Evolutionary conservation across 2,113 vertebrate genomes (phyloP).

Genomic region (Herpetotheres cachinnans): DNA sequence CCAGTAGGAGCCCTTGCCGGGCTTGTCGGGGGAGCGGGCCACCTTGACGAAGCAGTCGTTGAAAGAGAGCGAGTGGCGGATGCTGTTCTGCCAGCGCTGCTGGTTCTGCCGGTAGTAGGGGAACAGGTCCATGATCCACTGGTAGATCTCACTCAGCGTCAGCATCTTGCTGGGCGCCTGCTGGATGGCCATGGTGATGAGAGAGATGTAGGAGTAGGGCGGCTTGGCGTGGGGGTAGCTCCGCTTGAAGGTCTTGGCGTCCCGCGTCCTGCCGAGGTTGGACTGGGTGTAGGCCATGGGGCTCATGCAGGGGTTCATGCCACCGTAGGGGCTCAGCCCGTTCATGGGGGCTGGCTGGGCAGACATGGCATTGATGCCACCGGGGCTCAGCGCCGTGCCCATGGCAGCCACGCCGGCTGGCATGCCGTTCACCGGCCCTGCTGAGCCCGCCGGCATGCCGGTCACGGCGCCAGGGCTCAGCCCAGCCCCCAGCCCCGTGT

Average conservation of each 20-base stretch:
- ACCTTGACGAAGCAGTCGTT: constrained; percentile 99
- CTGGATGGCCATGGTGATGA: constrained; percentile 99
- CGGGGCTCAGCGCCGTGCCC: constrained; percentile 88
- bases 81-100: constrained; percentile 99
- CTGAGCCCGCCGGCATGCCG: constrained; percentile 75
- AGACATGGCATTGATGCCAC: constrained; percentile 83
- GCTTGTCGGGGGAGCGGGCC: constrained; percentile 95
- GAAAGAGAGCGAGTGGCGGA: constrained; percentile 96
- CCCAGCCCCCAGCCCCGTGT: constrained; percentile 83
- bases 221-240: constrained; percentile 98
- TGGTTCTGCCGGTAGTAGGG: constrained; percentile 97
- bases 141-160: constrained; percentile 97
- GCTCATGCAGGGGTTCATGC: constrained; percentile 91
- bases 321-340: constrained; percentile 84
- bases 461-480: constrained; percentile 84
- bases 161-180: constrained; percentile 97
- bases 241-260: constrained; percentile 90
- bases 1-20: constrained; percentile 98
- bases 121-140: constrained; percentile 99
- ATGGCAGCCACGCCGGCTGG: constrained; percentile 80
- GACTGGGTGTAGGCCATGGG: constrained; percentile 87
- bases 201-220: constrained; percentile 97
- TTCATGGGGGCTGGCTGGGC: constrained; percentile 88
- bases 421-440: constrained; percentile 84
- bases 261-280: constrained; percentile 82